phyloP scores from a whole-genome alignment of 2,113 vertebrate species.

The Calcarius ornatus region DNA sequence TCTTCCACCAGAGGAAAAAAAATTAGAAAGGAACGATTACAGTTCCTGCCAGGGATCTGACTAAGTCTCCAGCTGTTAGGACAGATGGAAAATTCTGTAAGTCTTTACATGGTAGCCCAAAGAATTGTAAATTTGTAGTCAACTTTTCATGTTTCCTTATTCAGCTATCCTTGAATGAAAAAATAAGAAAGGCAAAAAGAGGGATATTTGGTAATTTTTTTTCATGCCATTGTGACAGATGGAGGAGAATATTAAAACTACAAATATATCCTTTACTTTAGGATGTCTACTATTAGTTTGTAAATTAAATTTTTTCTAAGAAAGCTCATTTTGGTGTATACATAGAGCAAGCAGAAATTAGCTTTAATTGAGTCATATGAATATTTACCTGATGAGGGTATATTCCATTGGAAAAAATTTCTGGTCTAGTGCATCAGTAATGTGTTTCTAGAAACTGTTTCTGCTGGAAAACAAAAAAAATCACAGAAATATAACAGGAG shows the following conservation, averaged over 20 bases:
- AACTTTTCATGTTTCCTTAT: not conserved
- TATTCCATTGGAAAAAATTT: not conserved
- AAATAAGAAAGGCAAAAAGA: not conserved
- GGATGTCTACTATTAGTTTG: not conserved
- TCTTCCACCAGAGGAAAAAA: not conserved
- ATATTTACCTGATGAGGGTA: not conserved
- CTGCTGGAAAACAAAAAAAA: not conserved
- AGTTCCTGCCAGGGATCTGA: not conserved
- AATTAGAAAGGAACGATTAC: not conserved
- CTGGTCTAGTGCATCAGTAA: not conserved
- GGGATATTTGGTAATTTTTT: not conserved
- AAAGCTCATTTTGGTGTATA: not conserved
- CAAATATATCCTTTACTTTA: not conserved
- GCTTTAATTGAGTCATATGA: not conserved
- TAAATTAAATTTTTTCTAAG: not conserved
- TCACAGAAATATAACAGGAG: not conserved
- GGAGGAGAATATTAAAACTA: not conserved
- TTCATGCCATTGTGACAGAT: not conserved
- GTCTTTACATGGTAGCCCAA: not conserved
- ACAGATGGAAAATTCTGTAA: constrained; percentile 18
- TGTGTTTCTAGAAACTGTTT: not conserved
- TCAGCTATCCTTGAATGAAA: not conserved
- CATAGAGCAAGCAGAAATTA: not conserved
- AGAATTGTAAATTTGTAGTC: not conserved
- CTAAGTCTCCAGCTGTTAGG: not conserved